phyloP scores from a whole-genome alignment of 2,113 vertebrate species.

The Sialia sialis region DNA sequence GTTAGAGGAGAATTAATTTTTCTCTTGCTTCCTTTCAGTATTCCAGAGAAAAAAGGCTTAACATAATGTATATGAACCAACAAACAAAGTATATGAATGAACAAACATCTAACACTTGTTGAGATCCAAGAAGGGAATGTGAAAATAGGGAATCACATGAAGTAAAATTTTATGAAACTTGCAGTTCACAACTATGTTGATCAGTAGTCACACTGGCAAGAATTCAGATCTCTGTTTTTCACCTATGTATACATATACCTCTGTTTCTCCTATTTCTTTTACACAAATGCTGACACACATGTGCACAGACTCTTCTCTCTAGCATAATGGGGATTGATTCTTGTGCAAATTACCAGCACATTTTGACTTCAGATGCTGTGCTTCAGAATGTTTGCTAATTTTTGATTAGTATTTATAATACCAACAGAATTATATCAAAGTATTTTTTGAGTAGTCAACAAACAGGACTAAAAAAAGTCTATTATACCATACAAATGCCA shows the following conservation, averaged over 20 bases:
- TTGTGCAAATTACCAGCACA: background rate
- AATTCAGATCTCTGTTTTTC: background rate
- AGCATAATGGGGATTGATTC: background rate
- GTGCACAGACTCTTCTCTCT: background rate
- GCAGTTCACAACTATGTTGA: background rate
- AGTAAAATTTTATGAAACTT: background rate
- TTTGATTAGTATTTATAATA: background rate
- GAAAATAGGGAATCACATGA: background rate
- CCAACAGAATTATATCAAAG: background rate
- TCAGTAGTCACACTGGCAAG: background rate
- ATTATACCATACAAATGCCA: background rate
- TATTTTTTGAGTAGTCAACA: background rate
- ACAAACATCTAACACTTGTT: background rate
- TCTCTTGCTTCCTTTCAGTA: background rate
- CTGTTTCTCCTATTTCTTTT: background rate
- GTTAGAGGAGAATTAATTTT: background rate
- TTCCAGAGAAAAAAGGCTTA: background rate
- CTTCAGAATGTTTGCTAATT: background rate
- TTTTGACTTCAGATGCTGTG: background rate
- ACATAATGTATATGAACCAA: background rate
- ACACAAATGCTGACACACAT: rapidly evolving
- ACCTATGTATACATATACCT: no score
- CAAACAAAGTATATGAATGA: background rate
- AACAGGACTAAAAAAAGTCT: background rate
- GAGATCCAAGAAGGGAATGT: background rate